Evolutionary conservation across 2,797 vertebrate genomes (phyloP).

Genomic region (Sebastes steindachneri): DNA sequence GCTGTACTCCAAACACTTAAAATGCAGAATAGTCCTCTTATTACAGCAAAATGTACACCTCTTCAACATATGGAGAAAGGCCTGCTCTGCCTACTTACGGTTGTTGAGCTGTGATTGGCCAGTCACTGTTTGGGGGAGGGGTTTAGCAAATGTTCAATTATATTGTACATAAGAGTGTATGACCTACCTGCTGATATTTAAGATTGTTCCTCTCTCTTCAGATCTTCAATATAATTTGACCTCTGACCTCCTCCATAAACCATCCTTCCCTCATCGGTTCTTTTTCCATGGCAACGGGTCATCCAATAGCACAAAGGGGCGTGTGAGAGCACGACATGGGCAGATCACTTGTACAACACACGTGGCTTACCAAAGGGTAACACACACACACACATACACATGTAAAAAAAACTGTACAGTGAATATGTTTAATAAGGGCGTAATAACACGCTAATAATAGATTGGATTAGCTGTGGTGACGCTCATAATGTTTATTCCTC

Average conservation of each 20-base stretch:
- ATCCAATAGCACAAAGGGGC: conserved; percentile 84
- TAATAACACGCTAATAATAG: neutral
- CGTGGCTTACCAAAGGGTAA: conserved; percentile 90
- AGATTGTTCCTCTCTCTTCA: conserved; percentile 52
- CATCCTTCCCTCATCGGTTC: conserved; percentile 88
- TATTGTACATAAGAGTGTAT: neutral
- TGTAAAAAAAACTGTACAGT: too few species aligned
- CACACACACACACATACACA: neutral
- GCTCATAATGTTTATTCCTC: neutral
- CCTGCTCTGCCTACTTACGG: neutral
- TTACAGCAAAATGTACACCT: neutral
- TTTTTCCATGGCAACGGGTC: conserved; percentile 92
- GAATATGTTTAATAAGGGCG: neutral
- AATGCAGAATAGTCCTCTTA: neutral
- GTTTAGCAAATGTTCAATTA: neutral
- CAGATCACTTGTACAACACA: conserved; percentile 82
- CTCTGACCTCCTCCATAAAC: conserved; percentile 88
- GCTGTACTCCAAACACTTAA: neutral
- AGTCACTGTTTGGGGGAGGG: neutral
- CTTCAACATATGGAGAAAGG: neutral
- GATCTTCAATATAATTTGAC: conserved; percentile 92
- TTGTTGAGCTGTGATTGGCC: neutral
- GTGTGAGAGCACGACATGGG: conserved; percentile 73
- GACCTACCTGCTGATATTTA: neutral
- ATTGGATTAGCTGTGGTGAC: neutral